phyloP scores from a whole-genome alignment of 1,140 invertebrate species.

The Hydropsyche tenuis region DNA sequence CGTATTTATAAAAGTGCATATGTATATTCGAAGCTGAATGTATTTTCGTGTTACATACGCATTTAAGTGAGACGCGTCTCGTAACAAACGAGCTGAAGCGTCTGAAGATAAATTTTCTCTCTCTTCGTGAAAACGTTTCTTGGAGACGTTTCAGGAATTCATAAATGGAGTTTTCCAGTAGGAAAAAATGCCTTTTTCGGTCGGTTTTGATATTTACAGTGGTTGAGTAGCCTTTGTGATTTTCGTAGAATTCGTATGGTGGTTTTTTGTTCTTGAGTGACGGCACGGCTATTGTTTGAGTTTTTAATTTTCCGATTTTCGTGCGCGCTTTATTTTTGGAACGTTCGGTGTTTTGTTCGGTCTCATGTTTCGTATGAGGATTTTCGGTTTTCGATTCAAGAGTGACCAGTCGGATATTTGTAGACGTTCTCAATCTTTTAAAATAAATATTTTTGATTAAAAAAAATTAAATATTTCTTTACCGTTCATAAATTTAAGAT shows the following conservation, averaged over 20 bases:
- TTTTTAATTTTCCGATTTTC: background rate
- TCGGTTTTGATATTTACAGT: background rate
- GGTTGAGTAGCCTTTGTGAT: background rate
- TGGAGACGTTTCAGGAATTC: background rate
- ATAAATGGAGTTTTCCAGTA: background rate
- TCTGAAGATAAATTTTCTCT: constrained; percentile 1
- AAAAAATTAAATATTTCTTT: too few species aligned
- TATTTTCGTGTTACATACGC: too few species aligned
- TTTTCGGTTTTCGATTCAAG: constrained; percentile 23
- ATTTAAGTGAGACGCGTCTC: background rate
- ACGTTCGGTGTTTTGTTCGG: constrained; percentile 5
- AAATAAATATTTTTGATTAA: too few species aligned
- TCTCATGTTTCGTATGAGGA: constrained; percentile 32
- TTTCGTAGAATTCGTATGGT: background rate
- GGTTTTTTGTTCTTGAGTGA: too few species aligned
- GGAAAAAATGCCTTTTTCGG: background rate
- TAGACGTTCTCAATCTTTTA: too few species aligned
- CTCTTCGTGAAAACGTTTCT: too few species aligned
- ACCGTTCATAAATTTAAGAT: too few species aligned
- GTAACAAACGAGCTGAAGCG: constrained; percentile 1
- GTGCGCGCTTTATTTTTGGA: background rate
- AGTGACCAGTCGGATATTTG: background rate
- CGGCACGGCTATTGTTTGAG: background rate
- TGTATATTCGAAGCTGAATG: too few species aligned
- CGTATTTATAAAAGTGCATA: too few species aligned